A percentile compares a stretch with the other conserved stretches of the same genome.
phyloP scores from a whole-genome alignment of 2,113 vertebrate species.

The Daboia siamensis region DNA sequence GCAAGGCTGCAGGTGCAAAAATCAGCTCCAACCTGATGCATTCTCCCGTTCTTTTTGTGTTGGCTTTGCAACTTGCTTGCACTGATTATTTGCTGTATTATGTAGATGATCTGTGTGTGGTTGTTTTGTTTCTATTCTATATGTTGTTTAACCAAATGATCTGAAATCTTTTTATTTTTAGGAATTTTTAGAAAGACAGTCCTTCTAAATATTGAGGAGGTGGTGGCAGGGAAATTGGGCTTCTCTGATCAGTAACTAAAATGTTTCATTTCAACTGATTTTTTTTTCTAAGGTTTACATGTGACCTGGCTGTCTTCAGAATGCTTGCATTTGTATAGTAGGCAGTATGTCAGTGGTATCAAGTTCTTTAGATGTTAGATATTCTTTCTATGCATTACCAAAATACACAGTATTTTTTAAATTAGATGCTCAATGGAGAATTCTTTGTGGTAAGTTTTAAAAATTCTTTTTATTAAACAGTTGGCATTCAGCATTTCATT shows the following conservation, averaged over 20 bases:
- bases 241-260: conserved; percentile 45
- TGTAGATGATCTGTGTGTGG: conserved; percentile 45
- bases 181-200: neutral
- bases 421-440: neutral
- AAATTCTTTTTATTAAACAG: neutral
- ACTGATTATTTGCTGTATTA: conserved; percentile 56
- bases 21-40: conserved; percentile 61
- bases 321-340: conserved; percentile 34
- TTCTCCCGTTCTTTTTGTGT: conserved; percentile 50
- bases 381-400: conserved; percentile 9
- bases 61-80: conserved; percentile 65
- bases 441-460: conserved; percentile 30
- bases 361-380: conserved; percentile 20
- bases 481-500: neutral
- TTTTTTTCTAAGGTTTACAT: conserved; percentile 33
- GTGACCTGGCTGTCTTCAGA: conserved; percentile 23
- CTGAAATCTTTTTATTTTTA: conserved; percentile 40
- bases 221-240: conserved; percentile 16
- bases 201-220: conserved; percentile 27
- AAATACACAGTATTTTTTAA: conserved; percentile 32
- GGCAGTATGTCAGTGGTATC: conserved; percentile 51
- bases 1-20: conserved; percentile 68
- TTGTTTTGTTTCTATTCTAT: conserved; percentile 34
- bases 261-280: conserved; percentile 13
- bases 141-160: conserved; percentile 37